These are phyloP conservation scores for Rhinoderma darwinii DNA, from an alignment of 2,113 vertebrate species.

Conservation along the genomic window DNA sequence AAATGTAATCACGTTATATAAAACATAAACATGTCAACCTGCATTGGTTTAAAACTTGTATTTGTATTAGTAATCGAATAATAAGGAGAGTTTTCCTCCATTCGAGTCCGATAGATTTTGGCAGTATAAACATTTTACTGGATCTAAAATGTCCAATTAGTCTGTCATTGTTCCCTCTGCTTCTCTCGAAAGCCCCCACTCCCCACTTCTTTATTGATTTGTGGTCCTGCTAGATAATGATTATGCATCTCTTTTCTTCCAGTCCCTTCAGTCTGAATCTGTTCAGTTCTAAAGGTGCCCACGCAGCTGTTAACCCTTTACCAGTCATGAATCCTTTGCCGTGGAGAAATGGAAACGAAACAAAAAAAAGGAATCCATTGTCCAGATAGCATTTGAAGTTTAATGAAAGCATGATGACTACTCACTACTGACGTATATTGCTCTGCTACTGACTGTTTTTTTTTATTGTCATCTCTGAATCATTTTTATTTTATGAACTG, in stretches of 20 bases:
- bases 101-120: neutral
- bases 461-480: neutral
- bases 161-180: neutral
- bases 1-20: too few species aligned
- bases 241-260: conserved; percentile 66
- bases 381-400: conserved; percentile 32
- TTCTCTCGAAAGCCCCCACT: neutral
- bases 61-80: neutral
- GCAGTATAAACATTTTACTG: too few species aligned
- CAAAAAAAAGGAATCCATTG: conserved; percentile 12
- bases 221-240: neutral
- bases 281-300: conserved; percentile 86
- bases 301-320: conserved; percentile 46
- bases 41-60: neutral
- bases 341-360: neutral
- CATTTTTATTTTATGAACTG: conserved; percentile 39
- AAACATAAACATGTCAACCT: neutral
- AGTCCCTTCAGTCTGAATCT: conserved; percentile 96
- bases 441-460: conserved; percentile 32
- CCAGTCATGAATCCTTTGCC: neutral
- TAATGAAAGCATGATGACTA: neutral
- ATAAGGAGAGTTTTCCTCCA: neutral
- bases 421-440: neutral
- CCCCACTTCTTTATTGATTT: neutral
- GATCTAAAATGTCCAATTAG: neutral